These are phyloP conservation scores for Thalassaphorura encarpata DNA, from an alignment of 1,140 invertebrate genomes.

Conservation along the genomic window DNA sequence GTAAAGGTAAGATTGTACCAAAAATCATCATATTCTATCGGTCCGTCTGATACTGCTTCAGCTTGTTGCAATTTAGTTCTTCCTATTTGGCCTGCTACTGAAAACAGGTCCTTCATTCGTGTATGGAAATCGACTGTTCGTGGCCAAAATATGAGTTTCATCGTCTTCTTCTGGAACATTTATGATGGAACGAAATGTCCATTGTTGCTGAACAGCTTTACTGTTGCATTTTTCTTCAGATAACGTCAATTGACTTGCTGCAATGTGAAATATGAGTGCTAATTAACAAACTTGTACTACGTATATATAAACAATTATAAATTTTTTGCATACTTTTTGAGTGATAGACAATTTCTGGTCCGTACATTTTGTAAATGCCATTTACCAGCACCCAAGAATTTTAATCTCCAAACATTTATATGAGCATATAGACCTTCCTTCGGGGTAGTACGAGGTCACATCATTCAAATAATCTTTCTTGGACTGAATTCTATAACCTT, in stretches of 20 bases:
- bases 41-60: not conserved
- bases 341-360: not conserved
- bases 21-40: not conserved
- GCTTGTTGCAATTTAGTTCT: not conserved
- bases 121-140: no score
- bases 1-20: not conserved
- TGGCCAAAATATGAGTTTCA: not conserved
- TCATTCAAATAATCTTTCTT: not conserved
- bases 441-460: not conserved
- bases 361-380: slow-evolving; percentile 6
- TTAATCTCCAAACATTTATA: not conserved
- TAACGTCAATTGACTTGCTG: not conserved
- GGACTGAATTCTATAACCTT: slow-evolving; percentile 4
- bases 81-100: not conserved
- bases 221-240: not conserved
- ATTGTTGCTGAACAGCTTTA: not conserved
- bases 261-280: not conserved
- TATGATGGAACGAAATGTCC: not conserved
- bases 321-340: not conserved
- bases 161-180: slow-evolving; percentile 2
- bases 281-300: not conserved
- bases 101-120: not conserved
- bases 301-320: not conserved
- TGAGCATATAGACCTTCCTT: not conserved
- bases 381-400: not conserved